These are phyloP conservation scores for Papilio machaon DNA, from an alignment of 1,140 invertebrate species.

Conservation along the genomic window DNA sequence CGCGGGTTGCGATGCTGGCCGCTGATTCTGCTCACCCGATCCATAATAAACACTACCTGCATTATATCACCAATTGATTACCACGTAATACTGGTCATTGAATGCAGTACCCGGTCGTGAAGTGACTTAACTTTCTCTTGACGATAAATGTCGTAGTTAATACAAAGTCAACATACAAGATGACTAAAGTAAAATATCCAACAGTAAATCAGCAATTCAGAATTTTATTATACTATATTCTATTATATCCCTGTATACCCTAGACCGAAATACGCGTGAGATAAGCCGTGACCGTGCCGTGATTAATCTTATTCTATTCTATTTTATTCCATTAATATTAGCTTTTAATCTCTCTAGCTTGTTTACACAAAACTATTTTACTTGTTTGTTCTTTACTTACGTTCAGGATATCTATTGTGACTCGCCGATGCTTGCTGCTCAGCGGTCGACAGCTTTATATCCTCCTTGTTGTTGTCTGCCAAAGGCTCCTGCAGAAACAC, in stretches of 20 bases:
- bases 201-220: neutral
- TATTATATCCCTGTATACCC: too few species aligned
- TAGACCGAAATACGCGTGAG: too few species aligned
- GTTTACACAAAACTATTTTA: too few species aligned
- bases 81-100: constrained; percentile 25
- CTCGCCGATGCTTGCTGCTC: constrained; percentile 73
- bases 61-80: constrained; percentile 23
- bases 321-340: too few species aligned
- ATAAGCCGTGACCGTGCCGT: too few species aligned
- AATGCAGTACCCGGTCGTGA: constrained; percentile 8
- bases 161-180: constrained; percentile 3
- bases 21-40: constrained; percentile 51
- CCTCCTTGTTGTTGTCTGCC: constrained; percentile 20
- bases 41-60: constrained; percentile 55
- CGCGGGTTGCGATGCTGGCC: constrained; percentile 30
- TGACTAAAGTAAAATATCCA: neutral
- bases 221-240: neutral
- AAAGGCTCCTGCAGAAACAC: constrained; percentile 23
- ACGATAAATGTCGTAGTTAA: neutral
- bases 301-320: too few species aligned
- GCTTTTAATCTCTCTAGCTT: too few species aligned
- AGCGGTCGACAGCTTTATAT: constrained; percentile 13
- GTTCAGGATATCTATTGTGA: constrained; percentile 60
- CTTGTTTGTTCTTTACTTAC: constrained; percentile 67
- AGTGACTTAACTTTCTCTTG: constrained; percentile 17